These are phyloP conservation scores for Diplazon laetatorius DNA, from an alignment of 2,888 invertebrate species.

Conservation along the genomic window DNA sequence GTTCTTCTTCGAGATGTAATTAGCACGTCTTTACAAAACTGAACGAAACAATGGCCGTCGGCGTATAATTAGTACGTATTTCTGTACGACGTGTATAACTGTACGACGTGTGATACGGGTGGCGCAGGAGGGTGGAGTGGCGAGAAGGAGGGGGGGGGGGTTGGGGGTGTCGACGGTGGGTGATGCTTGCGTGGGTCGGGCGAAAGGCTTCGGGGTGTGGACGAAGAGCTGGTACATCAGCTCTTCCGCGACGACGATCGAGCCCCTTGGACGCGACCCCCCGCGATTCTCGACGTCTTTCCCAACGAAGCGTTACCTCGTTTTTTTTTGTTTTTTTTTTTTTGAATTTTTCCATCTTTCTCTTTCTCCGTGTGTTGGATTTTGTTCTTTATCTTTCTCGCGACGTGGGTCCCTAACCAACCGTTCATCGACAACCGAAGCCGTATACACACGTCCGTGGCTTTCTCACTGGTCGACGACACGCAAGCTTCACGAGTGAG, in stretches of 20 bases:
- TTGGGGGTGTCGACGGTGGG: conserved; percentile 31
- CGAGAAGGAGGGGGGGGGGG: too few species aligned
- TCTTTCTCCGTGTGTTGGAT: too few species aligned
- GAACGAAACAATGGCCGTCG: conserved; percentile 75
- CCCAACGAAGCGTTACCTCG: conserved; percentile 50
- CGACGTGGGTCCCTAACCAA: conserved; percentile 24
- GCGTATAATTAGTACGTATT: conserved; percentile 79
- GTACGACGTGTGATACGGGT: background rate
- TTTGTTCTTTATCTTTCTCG: conserved; percentile 30
- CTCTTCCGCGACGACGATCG: conserved; percentile 57
- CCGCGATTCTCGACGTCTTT: conserved; percentile 43
- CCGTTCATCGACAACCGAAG: conserved; percentile 14
- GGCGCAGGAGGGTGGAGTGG: too few species aligned
- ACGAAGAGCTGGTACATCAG: conserved; percentile 42
- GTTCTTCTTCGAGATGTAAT: conserved; percentile 80
- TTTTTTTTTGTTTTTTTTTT: too few species aligned
- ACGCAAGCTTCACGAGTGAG: conserved; percentile 26
- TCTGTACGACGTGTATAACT: conserved; percentile 23
- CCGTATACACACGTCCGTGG: conserved; percentile 31
- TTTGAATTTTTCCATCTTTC: too few species aligned
- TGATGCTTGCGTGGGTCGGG: too few species aligned
- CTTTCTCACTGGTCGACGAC: conserved; percentile 52
- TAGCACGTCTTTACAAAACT: conserved; percentile 79
- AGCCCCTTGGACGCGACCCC: conserved; percentile 22
- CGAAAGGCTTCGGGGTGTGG: conserved; percentile 15